phyloP scores from a whole-genome alignment of 2,797 vertebrate species.

The Schizopygopsis malacanthus region DNA sequence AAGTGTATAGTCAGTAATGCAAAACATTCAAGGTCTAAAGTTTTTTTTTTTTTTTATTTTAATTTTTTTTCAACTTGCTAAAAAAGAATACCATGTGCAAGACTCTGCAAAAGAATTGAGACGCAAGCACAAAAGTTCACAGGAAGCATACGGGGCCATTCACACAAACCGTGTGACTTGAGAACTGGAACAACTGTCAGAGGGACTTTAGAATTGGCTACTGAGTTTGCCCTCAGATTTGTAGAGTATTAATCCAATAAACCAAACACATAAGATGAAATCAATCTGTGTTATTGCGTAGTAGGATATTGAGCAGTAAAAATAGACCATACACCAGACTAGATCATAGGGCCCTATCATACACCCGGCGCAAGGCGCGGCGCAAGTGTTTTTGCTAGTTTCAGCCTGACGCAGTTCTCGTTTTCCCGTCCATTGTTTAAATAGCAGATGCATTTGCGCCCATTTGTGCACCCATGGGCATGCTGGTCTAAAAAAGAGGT shows the following conservation, averaged over 20 bases:
- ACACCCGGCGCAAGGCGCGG: no score
- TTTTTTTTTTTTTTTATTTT: no score
- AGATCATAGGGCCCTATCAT: not conserved
- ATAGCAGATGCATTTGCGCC: no score
- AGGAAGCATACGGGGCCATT: not conserved
- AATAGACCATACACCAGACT: not conserved
- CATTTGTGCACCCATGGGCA: no score
- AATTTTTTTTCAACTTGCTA: no score
- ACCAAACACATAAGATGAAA: not conserved
- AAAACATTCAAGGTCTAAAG: no score
- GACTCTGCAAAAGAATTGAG: not conserved
- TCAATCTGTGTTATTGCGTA: not conserved
- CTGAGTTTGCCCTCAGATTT: not conserved
- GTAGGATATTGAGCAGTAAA: not conserved
- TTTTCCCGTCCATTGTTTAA: no score
- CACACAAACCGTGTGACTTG: not conserved
- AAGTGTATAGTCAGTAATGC: not conserved
- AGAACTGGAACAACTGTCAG: not conserved
- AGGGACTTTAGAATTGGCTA: not conserved
- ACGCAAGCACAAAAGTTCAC: not conserved
- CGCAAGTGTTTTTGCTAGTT: no score
- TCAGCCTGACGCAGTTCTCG: no score
- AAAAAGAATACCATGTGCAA: not conserved
- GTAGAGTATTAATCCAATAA: not conserved
- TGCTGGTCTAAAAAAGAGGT: no score